Base-by-base conservation (phyloP, 2,797 vertebrate genomes). In the Petrocephalus schoutedeni region DNA sequence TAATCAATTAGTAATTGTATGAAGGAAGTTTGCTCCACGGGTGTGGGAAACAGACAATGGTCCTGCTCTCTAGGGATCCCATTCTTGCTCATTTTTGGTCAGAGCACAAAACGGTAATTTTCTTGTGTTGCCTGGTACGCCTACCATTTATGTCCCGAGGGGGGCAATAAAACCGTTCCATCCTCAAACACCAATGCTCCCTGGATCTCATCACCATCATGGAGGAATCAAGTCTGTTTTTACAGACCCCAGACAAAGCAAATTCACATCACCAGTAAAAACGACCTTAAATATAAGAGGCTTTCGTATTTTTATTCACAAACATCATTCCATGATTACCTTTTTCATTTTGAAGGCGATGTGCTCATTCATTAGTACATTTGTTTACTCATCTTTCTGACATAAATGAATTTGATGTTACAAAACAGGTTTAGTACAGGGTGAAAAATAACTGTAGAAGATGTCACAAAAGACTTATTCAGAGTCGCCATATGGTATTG, bases 321-420 rank as follows among this genome's bases (percentile, higher is more conserved):
- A 53, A 51, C 19, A 51, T 54, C 45, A 3, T 53, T 83, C 80
- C 80, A 53, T 83, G 21, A 83, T 51, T 49, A 83, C 23, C 9
- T 12, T 23, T 53, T 23, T 49, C 36, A 51, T 53, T 83, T 53
- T 53, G n/a, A 83, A 51, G n/a, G 45, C 21, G n/a, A 53, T 51
- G 49, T 21, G 19, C 45, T 28, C 41, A 49, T 83, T 53, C 19
- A 53, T 28, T 51, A 83, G 7, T 83, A 53, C 3, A 53, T 23
- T 83, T 23, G 8, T 83, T 53, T 28, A 83, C n/a, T 21, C 49
- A 83, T 54, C 16, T 23, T 83, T n/a, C 74, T 80, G 36, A 80
- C 74, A 80, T 80, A 49, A 82, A 51, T 82, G 45, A 21, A 83
- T 83, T 83, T n/a, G 21, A 53, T 83, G 80, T 77, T 71, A 71